Evolutionary conservation across 2,888 invertebrate genomes (phyloP).

Genomic region (Bellardia bayeri): DNA sequence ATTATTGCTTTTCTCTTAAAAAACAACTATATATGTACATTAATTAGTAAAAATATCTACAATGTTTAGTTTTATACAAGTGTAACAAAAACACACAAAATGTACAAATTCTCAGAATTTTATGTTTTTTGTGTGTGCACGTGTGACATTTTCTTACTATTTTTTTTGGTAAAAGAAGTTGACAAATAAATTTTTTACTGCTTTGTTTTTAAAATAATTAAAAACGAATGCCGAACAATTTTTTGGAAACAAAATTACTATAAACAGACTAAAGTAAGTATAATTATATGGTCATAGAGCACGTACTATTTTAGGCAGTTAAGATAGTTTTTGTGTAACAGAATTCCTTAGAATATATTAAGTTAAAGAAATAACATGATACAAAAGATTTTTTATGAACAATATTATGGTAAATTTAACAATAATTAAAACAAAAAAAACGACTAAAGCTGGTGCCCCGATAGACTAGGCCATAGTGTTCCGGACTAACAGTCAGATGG

Average conservation of each 20-base stretch:
- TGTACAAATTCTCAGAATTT: slow-evolving; percentile 23
- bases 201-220: neutral
- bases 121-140: slow-evolving; percentile 30
- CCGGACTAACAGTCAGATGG: too few species aligned
- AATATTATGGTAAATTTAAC: neutral
- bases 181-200: neutral
- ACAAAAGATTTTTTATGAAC: neutral
- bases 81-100: neutral
- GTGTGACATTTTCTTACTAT: slow-evolving; percentile 38
- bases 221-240: slow-evolving; percentile 11
- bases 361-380: neutral
- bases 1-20: neutral
- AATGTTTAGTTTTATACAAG: slow-evolving; percentile 1
- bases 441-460: too few species aligned
- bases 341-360: neutral
- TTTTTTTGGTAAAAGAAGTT: neutral
- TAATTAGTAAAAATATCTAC: neutral
- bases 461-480: too few species aligned
- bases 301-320: slow-evolving; percentile 21
- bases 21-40: neutral
- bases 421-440: neutral
- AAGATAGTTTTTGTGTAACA: neutral
- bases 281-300: slow-evolving; percentile 3
- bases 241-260: slow-evolving; percentile 2
- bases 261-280: neutral